Base-by-base conservation (phyloP, 2,888 invertebrate genomes). In the Conops quadrifasciatus region DNA sequence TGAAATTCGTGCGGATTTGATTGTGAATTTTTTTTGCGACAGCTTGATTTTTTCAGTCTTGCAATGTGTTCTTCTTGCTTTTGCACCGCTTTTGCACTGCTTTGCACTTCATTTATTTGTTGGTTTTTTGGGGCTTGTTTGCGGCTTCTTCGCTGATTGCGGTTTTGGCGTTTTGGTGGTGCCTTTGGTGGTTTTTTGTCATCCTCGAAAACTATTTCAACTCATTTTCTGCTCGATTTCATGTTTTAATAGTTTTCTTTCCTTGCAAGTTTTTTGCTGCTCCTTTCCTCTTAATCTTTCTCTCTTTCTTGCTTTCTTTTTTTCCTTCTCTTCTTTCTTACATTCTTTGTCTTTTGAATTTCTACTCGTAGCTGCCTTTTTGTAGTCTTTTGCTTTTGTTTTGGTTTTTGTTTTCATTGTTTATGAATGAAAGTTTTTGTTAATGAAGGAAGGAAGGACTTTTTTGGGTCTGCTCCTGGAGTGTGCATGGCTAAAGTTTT, bases 221-320 rank as follows among this genome's bases (percentile, higher is more conserved):
- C 78, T 83, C 78, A 84, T 84, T 83, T 83, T 80, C 83, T 79
- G 84, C 79, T 77, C 82, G 84, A 83, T 79, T 83, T 79, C 80
- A 82, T 80, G 80, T 78, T 77, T 82, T 83, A 83, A 83, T 83
- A 83, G 84, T 84, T 80, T 80, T 77, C 56, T 43, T 30, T 58
- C 53, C 19, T 49, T 26, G 21, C 69, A n/a, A 30, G 21, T 15
- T 30, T 73, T 71, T 71, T 72, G 5, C 9, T 36, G 36, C 36
- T 70, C 63, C 21, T 28, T 56, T 45, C 19, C 19, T 58, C 67
- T 62, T 67, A 43, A 3, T 28, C 49, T 21, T 24, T 66, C 64
- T 49, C 53, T 64, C 73, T 72, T 70, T 71, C 49, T 60, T 30
- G 7, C 28, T 73, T 71, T 71, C 72, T 77, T 74, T 79, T 76